Percentiles rank a stretch among this genome's conserved stretches.
phyloP scores from a whole-genome alignment of 2,113 vertebrate species.

The Climacteris rufus region DNA sequence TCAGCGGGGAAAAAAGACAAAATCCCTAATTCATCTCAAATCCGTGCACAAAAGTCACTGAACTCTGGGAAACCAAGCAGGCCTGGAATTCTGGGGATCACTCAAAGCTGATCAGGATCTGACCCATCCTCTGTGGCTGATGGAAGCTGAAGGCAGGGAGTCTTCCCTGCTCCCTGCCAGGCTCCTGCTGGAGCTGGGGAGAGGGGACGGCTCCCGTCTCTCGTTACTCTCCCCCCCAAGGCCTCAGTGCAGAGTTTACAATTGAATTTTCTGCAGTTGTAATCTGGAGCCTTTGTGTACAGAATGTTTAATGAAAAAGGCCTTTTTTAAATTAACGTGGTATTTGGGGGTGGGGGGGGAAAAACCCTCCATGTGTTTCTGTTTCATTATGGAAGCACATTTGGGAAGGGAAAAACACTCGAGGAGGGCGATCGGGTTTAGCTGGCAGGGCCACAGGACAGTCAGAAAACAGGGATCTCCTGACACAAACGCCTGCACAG shows the following conservation, averaged over 20 bases:
- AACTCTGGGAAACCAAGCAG: background rate
- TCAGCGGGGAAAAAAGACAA: background rate
- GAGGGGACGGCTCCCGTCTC: background rate
- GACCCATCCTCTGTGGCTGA: background rate
- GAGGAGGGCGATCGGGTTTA: background rate
- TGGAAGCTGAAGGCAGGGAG: background rate
- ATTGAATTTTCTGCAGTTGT: constrained; percentile 70
- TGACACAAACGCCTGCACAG: background rate
- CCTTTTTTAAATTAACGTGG: constrained; percentile 75
- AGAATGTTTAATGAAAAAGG: constrained; percentile 63
- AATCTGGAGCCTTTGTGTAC: constrained; percentile 66
- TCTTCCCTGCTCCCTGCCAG: background rate
- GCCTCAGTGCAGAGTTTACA: constrained; percentile 54
- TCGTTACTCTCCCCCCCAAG: constrained; percentile 16
- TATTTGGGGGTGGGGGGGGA: constrained; percentile 42
- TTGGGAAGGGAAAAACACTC: constrained; percentile 2
- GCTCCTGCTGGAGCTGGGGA: background rate
- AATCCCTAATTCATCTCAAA: background rate
- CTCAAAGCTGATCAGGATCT: constrained; percentile 38
- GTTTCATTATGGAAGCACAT: constrained; percentile 49
- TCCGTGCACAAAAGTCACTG: background rate
- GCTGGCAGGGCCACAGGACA: background rate
- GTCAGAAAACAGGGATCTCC: background rate
- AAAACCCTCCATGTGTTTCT: constrained; percentile 64
- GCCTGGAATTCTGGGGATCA: background rate